These are phyloP conservation scores for Eristalinus sepulchralis DNA, from an alignment of 2,888 invertebrate species.

Conservation along the genomic window DNA sequence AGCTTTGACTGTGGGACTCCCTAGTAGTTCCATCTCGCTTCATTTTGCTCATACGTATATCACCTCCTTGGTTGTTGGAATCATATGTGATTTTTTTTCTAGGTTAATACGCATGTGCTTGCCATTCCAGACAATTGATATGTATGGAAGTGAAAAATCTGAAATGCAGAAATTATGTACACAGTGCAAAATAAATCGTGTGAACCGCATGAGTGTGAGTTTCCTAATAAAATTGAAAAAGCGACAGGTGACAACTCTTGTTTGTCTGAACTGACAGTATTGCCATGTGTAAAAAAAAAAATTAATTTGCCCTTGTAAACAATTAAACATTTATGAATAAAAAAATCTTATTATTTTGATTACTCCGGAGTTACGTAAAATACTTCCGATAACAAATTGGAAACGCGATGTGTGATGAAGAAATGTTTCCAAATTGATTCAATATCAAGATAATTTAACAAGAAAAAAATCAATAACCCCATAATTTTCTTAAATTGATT, in stretches of 20 bases:
- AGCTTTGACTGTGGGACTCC: constrained; percentile 42
- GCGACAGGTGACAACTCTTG: constrained; percentile 15
- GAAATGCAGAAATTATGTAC: constrained; percentile 27
- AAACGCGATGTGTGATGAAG: too few species aligned
- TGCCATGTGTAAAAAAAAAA: not conserved
- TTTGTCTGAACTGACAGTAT: constrained; percentile 2
- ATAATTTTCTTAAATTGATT: not conserved
- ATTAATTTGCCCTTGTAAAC: not conserved
- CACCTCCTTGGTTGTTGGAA: constrained; percentile 29
- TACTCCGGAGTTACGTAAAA: not conserved
- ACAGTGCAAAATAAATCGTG: constrained; percentile 7
- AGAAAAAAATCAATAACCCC: not conserved
- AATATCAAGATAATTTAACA: not conserved
- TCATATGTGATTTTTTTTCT: constrained; percentile 50
- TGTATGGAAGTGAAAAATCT: constrained; percentile 25
- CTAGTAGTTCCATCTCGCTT: constrained; percentile 49
- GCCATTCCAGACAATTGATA: constrained; percentile 26
- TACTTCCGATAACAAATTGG: too few species aligned
- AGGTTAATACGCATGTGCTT: constrained; percentile 57
- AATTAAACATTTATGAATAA: not conserved
- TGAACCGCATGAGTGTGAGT: not conserved
- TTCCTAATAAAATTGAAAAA: constrained; percentile 8
- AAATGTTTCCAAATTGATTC: not conserved
- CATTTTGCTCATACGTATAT: constrained; percentile 15
- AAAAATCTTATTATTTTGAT: not conserved